Evolutionary conservation across 2,888 invertebrate genomes (phyloP).

Genomic region (Sialis lutaria): DNA sequence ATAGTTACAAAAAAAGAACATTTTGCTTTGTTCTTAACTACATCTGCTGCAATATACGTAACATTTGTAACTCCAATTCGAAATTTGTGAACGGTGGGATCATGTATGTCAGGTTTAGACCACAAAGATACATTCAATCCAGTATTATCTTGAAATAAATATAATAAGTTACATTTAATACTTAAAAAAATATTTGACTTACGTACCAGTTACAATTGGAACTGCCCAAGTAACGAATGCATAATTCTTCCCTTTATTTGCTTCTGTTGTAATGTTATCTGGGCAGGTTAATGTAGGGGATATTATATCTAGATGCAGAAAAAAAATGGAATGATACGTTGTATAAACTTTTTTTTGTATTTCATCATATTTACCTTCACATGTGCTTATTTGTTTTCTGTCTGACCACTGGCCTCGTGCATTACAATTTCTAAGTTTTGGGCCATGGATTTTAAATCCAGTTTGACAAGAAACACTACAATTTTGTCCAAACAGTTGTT

Average conservation of each 20-base stretch:
- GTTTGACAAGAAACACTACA: constrained; percentile 38
- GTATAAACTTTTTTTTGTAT: constrained; percentile 1
- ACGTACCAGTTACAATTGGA: constrained; percentile 21
- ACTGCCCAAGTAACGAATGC: constrained; percentile 32
- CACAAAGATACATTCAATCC: constrained; percentile 32
- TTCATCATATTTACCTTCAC: constrained; percentile 8
- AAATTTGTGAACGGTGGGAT: constrained; percentile 27
- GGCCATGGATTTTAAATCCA: constrained; percentile 39
- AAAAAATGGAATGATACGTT: constrained; percentile 5
- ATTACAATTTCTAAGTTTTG: constrained; percentile 30
- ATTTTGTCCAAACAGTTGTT: constrained; percentile 36
- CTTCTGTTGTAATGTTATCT: constrained; percentile 25
- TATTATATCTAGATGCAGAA: constrained; percentile 28
- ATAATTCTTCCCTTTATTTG: constrained; percentile 30
- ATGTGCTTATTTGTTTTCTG: constrained; percentile 20
- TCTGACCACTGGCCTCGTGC: constrained; percentile 37
- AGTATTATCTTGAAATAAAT: constrained; percentile 30
- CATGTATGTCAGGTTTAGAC: constrained; percentile 35
- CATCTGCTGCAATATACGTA: constrained; percentile 44
- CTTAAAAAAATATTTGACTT: neutral
- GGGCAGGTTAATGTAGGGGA: constrained; percentile 41
- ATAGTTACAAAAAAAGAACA: constrained; percentile 23
- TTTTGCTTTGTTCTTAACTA: constrained; percentile 36
- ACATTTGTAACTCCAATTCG: constrained; percentile 38
- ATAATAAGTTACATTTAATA: neutral